Evolutionary conservation across 2,113 vertebrate species (phyloP).

Genomic region (Trematomus loennbergii): DNA sequence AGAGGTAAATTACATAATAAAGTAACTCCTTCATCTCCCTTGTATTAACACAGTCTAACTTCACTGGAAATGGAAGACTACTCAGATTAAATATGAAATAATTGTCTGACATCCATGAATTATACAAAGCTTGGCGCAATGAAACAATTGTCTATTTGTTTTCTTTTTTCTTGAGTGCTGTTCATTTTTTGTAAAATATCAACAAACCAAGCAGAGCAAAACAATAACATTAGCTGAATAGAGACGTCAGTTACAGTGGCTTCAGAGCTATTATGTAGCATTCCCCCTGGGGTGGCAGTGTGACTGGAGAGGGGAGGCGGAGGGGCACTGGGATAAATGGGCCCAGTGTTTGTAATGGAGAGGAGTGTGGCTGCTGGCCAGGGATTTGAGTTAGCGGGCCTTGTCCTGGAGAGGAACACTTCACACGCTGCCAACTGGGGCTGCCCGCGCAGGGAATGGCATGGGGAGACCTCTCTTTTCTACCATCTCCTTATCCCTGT

Average conservation of each 20-base stretch:
- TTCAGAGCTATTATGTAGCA: constrained; percentile 74
- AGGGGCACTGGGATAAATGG: constrained; percentile 72
- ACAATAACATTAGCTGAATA: constrained; percentile 74
- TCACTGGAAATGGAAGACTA: constrained; percentile 47
- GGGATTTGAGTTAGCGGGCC: constrained; percentile 81
- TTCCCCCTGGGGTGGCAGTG: constrained; percentile 63
- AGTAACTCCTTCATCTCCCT: constrained; percentile 50
- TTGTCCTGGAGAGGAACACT: constrained; percentile 79
- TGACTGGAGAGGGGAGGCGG: constrained; percentile 54
- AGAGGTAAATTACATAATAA: constrained; percentile 47
- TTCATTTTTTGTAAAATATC: constrained; percentile 56
- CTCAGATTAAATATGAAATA: constrained; percentile 65
- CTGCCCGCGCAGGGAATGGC: constrained; percentile 72
- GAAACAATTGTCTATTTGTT: constrained; percentile 53
- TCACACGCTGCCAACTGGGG: constrained; percentile 79
- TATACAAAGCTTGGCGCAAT: constrained; percentile 57
- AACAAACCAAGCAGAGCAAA: constrained; percentile 65
- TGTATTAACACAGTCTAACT: constrained; percentile 56
- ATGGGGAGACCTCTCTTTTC: constrained; percentile 63
- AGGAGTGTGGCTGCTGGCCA: constrained; percentile 80
- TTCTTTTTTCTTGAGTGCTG: constrained; percentile 34
- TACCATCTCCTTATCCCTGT: constrained; percentile 53
- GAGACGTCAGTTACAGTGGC: constrained; percentile 74
- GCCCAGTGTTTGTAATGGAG: constrained; percentile 82
- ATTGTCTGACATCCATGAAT: constrained; percentile 57